phyloP scores from a whole-genome alignment of 2,113 vertebrate species.

The Plecturocebus donacophilus region DNA sequence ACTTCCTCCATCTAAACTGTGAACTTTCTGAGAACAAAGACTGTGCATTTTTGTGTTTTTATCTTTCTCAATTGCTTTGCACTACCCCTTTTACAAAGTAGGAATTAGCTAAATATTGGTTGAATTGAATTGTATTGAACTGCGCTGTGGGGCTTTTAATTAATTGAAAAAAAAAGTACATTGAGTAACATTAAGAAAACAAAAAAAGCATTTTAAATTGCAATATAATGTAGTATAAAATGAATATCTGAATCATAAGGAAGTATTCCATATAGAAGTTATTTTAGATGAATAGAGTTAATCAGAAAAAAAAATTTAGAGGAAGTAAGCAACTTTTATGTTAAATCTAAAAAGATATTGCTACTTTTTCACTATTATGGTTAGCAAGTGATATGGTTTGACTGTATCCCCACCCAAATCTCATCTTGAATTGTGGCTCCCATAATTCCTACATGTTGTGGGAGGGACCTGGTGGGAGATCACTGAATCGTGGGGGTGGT shows the following conservation, averaged over 20 bases:
- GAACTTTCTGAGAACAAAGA: neutral
- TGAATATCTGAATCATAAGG: neutral
- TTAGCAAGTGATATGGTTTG: neutral
- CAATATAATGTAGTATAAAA: neutral
- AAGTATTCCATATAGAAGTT: neutral
- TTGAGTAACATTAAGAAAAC: neutral
- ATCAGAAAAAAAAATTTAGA: neutral
- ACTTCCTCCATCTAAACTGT: neutral
- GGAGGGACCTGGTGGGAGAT: no score
- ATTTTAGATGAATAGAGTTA: neutral
- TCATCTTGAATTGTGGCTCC: no score
- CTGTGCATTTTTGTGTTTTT: neutral
- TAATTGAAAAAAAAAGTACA: constrained; percentile 8
- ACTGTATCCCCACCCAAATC: no score
- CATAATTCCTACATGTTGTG: no score
- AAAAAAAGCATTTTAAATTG: neutral
- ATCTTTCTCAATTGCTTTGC: neutral
- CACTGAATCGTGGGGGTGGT: no score
- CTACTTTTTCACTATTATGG: neutral
- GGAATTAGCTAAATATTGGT: constrained; percentile 19
- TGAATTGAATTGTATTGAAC: neutral
- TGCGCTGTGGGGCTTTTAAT: neutral
- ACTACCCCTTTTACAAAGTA: neutral
- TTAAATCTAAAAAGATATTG: neutral
- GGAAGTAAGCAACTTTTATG: neutral